Percentiles rank a stretch among this genome's conserved stretches.
Evolutionary conservation across 2,113 vertebrate genomes (phyloP).

Genomic region (Phaetusa simplex): DNA sequence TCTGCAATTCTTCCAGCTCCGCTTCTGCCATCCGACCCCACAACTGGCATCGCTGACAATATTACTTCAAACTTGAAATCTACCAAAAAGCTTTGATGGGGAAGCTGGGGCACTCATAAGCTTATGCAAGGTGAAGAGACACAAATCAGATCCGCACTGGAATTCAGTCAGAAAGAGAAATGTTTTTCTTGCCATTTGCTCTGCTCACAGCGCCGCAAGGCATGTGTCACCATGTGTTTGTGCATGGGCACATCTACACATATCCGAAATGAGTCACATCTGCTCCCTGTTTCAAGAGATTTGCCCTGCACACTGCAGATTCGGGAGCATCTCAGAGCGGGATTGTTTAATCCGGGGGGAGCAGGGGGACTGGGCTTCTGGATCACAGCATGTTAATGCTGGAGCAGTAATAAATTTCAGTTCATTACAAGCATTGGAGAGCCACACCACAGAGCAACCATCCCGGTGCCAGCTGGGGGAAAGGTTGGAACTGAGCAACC

Average conservation of each 20-base stretch:
- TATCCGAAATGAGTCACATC: accelerated
- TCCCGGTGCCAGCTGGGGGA: neutral
- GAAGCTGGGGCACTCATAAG: neutral
- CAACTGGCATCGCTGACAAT: neutral
- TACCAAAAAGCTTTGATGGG: neutral
- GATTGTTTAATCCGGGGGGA: accelerated
- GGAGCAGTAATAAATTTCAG: neutral
- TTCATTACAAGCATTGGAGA: neutral
- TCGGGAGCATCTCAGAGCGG: neutral
- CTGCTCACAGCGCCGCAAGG: neutral
- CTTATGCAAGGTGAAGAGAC: accelerated
- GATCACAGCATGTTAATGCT: neutral
- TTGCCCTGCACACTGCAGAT: neutral
- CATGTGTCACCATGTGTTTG: neutral
- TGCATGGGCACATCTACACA: neutral
- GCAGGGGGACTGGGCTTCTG: neutral
- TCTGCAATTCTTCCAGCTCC: neutral
- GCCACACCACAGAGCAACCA: neutral
- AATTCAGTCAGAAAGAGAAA: neutral
- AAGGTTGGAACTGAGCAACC: neutral
- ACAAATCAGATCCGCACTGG: neutral
- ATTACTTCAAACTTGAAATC: neutral
- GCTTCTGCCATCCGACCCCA: neutral
- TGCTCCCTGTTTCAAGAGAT: neutral
- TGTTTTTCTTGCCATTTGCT: neutral